A percentile compares a stretch with the other conserved stretches of the same genome.
Conservation (phyloP, 2,113 vertebrate genomes). For the Brachyhypopomus occidentalis region DNA sequence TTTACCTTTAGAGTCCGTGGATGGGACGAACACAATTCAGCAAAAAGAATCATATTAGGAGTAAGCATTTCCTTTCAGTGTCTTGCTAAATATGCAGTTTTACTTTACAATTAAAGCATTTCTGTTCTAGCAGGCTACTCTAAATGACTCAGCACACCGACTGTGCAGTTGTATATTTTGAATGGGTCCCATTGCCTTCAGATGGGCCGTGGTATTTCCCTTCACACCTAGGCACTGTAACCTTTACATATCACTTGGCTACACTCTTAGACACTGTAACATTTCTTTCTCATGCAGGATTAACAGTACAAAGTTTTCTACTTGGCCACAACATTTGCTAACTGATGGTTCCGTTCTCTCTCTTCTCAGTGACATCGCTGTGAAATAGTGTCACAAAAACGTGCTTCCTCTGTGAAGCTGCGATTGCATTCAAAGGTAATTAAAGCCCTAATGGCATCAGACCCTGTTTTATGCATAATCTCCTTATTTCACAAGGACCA, state of each 20-base stretch:
- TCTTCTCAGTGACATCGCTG: not conserved
- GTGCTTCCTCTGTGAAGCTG: not conserved
- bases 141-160: not conserved
- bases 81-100: not conserved
- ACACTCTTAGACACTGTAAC: not conserved
- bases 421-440: not conserved
- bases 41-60: conserved; percentile 23
- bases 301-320: not conserved
- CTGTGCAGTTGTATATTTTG: not conserved
- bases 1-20: conserved; percentile 23
- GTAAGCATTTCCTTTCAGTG: not conserved
- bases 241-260: not conserved
- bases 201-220: not conserved
- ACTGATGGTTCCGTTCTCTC: not conserved
- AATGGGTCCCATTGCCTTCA: not conserved
- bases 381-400: not conserved
- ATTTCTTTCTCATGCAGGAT: not conserved
- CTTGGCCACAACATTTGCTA: not conserved
- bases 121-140: not conserved
- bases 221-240: not conserved
- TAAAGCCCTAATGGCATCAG: no score
- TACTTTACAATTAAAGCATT: not conserved
- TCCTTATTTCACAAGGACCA: no score
- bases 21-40: conserved; percentile 11
- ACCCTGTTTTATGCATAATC: no score